Base-by-base conservation (phyloP, 2,888 invertebrate genomes). In the Andrena hattorfiana region DNA sequence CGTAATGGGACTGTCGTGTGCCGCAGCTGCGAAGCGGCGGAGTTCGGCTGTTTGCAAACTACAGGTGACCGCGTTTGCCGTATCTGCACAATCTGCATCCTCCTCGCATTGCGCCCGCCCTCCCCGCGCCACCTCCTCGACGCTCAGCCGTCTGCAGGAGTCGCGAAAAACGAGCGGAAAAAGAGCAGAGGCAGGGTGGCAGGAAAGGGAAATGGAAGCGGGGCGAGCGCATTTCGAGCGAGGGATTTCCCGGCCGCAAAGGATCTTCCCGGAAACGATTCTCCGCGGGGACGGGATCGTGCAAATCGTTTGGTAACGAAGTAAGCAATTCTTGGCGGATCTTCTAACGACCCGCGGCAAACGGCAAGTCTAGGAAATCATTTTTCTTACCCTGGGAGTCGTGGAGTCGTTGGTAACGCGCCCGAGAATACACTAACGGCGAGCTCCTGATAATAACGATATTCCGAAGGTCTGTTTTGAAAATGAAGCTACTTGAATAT, bases 1-100 rank as follows among this genome's bases (percentile, higher is more conserved):
- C 68, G 70, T 83, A 82, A 83, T 82, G 77, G 77, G 63, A 49
- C 51, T 73, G 69, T 77, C 83, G 83, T 83, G 70, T 62, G 78
- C 74, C 83, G 51, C 83, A 83, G 83, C 83, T 83, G 83, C 77
- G 32, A 70, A 8, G 16, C 63, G 2, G 23, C 10, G 56, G 48
- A 63, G 68, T 79, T 79, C 62, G 71, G 30, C 56, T 74, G 74
- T 75, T 84, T 54, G 83, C 77, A 70, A 82, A 82, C 83, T 83
- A 69, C 77, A 56, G 69, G 82, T 56, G 48, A 56, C 42, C 77
- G 70, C 83, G 35, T 83, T 74, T 35, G 49, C 54, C 62, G 66
- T 77, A 81, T 77, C 83, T 83, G 77, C 59, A 62, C 72, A 63
- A 59, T 71, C 71, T 42, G 23, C 72, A 30, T 49, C 35, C 62